Evolutionary conservation across 2,888 invertebrate species (phyloP), one percentile per base, ranked within the genome.

Genomic region (Erebia palarica): DNA sequence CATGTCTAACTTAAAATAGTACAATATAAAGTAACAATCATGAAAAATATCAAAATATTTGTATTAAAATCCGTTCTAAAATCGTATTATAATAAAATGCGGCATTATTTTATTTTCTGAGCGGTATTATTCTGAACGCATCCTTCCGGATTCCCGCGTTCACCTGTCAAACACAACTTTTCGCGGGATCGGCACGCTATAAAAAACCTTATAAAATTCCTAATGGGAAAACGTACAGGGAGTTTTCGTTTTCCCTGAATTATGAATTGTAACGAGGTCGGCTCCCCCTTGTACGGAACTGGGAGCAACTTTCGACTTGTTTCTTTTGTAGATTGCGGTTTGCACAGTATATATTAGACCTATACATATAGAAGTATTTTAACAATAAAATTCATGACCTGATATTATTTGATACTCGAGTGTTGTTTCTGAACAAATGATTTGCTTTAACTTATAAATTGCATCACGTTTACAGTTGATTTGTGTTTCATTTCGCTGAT

Each of bases 161-260:
- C 57, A 79, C 69, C 82, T 84, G 85, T 86, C 85, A 85, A 84
- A 83, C 79, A 77, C 77, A 78, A 79, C 80, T 78, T 88, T 90
- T 88, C 81, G 85, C 86, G 85, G 83, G 82, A 81, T 77, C 78
- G 79, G 69, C 67, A 18, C 68, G 86, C 87, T 89, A 90, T 92
- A 92, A 92, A 92, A 67, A 92, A 92, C 91, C 88, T 91, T 90
- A 91, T 91, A 92, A 92, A 92, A 92, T 91, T 91, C 87, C 83
- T 91, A 92, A 93, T 92, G 85, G 91, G 91, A 92, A 92, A 92
- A 93, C 92, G 92, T 92, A 91, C 90, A 83, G 82, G 80, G 90
- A 91, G 91, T 91, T 92, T 90, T 88, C 86, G 66, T 68, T 61
- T 70, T 78, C 78, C 79, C 83, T 92, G 92, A 92, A 92, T 93